These are phyloP conservation scores for Periphyllus acericola DNA, from an alignment of 2,888 invertebrate species.

Conservation along the genomic window DNA sequence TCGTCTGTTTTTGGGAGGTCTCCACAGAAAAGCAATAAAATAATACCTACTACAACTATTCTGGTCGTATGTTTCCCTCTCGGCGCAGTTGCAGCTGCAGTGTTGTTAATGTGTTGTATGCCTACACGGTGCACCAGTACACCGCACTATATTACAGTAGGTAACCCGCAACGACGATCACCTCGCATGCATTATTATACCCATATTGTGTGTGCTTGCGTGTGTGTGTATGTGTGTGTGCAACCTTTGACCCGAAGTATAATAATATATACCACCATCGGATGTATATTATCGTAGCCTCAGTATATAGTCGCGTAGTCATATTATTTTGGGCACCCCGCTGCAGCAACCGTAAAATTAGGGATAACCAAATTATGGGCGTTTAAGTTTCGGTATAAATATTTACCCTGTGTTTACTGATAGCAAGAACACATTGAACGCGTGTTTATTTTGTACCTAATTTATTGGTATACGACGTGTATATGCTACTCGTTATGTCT, in stretches of 20 bases:
- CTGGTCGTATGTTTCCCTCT: neutral
- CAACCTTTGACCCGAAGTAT: neutral
- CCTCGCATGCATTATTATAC: neutral
- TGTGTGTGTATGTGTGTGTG: neutral
- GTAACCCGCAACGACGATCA: neutral
- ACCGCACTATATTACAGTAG: neutral
- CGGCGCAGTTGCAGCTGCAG: neutral
- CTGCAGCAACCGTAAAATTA: neutral
- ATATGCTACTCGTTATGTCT: neutral
- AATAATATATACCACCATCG: neutral
- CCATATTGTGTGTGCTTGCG: neutral
- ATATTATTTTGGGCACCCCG: neutral
- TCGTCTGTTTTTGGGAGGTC: slow-evolving; percentile 42
- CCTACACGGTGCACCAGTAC: no score
- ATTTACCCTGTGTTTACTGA: slow-evolving; percentile 25
- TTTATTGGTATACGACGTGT: neutral
- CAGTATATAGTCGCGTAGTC: neutral
- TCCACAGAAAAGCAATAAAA: slow-evolving; percentile 2
- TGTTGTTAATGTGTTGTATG: neutral
- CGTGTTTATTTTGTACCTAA: neutral
- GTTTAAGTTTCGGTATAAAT: slow-evolving; percentile 27
- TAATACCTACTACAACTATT: neutral
- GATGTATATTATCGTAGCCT: neutral
- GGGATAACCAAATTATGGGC: neutral
- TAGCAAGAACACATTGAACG: neutral